Evolutionary conservation across 2,888 invertebrate species (phyloP), one percentile per base, ranked within the genome.

Genomic region (Graphium colonna): DNA sequence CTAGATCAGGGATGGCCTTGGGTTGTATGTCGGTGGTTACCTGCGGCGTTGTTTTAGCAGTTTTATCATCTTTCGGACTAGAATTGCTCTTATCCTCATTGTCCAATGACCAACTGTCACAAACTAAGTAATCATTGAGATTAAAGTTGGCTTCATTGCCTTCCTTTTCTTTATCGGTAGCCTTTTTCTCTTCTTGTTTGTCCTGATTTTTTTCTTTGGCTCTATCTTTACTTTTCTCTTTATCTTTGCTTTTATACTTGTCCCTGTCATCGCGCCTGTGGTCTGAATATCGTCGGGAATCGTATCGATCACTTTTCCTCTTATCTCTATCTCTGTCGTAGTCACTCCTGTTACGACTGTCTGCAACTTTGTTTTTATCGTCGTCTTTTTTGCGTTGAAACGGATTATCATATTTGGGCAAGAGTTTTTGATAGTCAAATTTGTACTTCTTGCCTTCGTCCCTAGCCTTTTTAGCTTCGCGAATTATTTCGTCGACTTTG

Each of bases 71-170:
- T 59, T 71, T 75, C 0, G 84, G 86, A 49, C 82, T 85, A 0
- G 67, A 61, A 31, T 63, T 69, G 4, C 64, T 71, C 65, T 79
- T 86, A 1, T 86, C 85, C 9, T 88, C 89, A 43, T 81, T 85
- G 21, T 89, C 89, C 12, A 84, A 61, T 2, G 90, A 89, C 90
- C 90, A 90, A 60, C 89, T 90, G 51, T 90, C 90, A 56, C 90
- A 90, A 10, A 90, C 76, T 39, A 90, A 69, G 57, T 80, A 89
- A 63, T 89, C 90, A 55, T 71, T 81, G 10, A 89, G 70, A 64
- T 84, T 76, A 0, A 86, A 79, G 47, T 84, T 75, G 9, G 86
- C 70, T 62, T 86, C 90, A 12, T 4, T 13, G 13, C n/a, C 12
- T 51, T 65, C 69, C 3, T 61, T 63, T 62, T 86, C 89, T 51